phyloP scores from a whole-genome alignment of 2,888 invertebrate species.

The Cynaeus angustus region DNA sequence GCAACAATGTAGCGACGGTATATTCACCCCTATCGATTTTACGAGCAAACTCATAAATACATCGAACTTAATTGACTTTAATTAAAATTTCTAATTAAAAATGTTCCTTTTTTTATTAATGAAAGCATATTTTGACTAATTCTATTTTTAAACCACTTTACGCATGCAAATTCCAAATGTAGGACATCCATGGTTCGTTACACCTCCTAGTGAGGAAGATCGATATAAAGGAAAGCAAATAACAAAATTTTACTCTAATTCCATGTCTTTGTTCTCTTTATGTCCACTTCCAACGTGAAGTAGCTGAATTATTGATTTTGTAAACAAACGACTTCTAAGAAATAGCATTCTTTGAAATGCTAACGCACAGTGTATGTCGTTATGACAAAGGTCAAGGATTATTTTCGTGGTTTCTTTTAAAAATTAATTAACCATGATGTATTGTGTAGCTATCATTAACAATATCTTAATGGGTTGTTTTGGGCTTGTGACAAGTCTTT shows the following conservation, averaged over 20 bases:
- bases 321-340: conserved; percentile 27
- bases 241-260: conserved; percentile 18
- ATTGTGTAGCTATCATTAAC: too few relatives aligned
- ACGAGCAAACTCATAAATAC: background rate
- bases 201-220: background rate
- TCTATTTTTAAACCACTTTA: too few relatives aligned
- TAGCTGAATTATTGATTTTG: conserved; percentile 40
- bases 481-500: too few relatives aligned
- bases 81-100: background rate
- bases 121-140: too few relatives aligned
- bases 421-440: background rate
- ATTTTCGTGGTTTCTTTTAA: conserved; percentile 4
- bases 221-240: conserved; percentile 27
- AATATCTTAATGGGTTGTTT: too few relatives aligned
- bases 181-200: too few relatives aligned
- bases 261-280: conserved; percentile 19
- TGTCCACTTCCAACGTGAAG: conserved; percentile 17
- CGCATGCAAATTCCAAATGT: too few relatives aligned
- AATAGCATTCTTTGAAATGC: conserved; percentile 20
- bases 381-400: conserved; percentile 1
- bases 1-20: background rate
- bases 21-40: conserved; percentile 1
- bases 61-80: background rate
- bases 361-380: background rate
- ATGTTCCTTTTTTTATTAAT: too few relatives aligned